Conservation (phyloP, 2,113 vertebrate species). For the Cynopterus brachyotis region DNA sequence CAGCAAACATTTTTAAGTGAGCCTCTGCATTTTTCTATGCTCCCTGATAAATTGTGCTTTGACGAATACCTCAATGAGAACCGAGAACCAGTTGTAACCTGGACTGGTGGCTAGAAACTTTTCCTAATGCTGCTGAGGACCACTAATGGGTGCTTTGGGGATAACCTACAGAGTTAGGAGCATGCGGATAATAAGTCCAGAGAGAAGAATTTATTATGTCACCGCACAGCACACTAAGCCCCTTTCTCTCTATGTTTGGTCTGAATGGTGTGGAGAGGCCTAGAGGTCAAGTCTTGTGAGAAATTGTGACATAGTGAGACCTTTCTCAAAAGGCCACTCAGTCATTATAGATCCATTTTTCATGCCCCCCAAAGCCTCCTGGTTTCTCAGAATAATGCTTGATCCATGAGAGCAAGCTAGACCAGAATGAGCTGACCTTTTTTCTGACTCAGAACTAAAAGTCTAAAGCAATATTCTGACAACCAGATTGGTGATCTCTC, state of each 20-base stretch:
- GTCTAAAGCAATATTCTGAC: slow-evolving; percentile 18
- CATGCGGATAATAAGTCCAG: not conserved
- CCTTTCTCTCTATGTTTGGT: not conserved
- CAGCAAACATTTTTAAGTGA: not conserved
- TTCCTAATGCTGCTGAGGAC: not conserved
- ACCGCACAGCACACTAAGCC: not conserved
- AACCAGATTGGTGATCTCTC: not conserved
- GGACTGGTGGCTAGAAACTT: not conserved
- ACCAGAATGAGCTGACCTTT: slow-evolving; percentile 70
- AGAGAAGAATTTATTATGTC: not conserved
- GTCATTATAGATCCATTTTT: not conserved
- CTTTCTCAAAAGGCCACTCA: slow-evolving; percentile 60
- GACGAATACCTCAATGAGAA: slow-evolving; percentile 16
- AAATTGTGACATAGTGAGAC: not conserved
- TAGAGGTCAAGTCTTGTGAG: not conserved
- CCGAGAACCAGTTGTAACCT: not conserved
- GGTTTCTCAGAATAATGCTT: slow-evolving; percentile 41
- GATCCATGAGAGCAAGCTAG: not conserved
- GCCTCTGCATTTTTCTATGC: not conserved
- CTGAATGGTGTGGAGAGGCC: not conserved
- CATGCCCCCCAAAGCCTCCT: slow-evolving; percentile 32
- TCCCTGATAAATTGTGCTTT: not conserved
- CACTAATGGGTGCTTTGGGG: not conserved
- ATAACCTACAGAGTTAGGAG: not conserved
- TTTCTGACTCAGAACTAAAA: slow-evolving; percentile 48